These are phyloP conservation scores for Orchesella flavescens DNA, from an alignment of 2,888 invertebrate genomes.

Conservation along the genomic window DNA sequence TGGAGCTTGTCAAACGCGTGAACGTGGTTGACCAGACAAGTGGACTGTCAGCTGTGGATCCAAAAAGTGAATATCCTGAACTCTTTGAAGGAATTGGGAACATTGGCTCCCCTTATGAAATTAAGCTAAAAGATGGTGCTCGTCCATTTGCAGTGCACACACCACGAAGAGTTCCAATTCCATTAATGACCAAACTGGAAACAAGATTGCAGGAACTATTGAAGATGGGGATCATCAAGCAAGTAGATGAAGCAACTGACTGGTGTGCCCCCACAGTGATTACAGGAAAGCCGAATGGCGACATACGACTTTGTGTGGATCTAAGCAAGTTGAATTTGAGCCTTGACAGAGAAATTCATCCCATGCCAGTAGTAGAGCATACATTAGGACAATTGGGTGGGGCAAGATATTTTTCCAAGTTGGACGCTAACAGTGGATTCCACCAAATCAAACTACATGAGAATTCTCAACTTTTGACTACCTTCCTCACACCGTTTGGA, in stretches of 20 bases:
- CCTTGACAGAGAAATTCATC: conserved; percentile 62
- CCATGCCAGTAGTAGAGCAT: conserved; percentile 32
- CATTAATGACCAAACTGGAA: conserved; percentile 39
- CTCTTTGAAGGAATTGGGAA: conserved; percentile 63
- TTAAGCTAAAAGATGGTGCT: conserved; percentile 8
- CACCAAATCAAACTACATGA: neutral
- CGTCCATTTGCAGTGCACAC: neutral
- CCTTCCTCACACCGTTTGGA: conserved; percentile 25
- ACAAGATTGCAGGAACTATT: neutral
- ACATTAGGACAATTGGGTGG: neutral
- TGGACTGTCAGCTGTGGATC: conserved; percentile 53
- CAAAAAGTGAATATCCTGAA: conserved; percentile 62
- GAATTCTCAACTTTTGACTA: neutral
- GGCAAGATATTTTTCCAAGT: conserved; percentile 6
- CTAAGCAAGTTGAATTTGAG: conserved; percentile 60
- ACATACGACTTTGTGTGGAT: conserved; percentile 69
- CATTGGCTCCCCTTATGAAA: neutral
- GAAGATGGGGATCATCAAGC: conserved; percentile 54
- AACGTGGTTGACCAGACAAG: neutral
- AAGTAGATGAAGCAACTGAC: conserved; percentile 66
- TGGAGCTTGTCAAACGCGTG: conserved; percentile 14
- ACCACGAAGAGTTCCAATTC: conserved; percentile 2
- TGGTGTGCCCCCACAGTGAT: conserved; percentile 74
- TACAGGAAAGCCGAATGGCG: conserved; percentile 73
- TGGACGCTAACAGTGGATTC: conserved; percentile 19